These are phyloP conservation scores for Oenanthe oenanthe DNA, from an alignment of 2,113 vertebrate species.

Conservation along the genomic window DNA sequence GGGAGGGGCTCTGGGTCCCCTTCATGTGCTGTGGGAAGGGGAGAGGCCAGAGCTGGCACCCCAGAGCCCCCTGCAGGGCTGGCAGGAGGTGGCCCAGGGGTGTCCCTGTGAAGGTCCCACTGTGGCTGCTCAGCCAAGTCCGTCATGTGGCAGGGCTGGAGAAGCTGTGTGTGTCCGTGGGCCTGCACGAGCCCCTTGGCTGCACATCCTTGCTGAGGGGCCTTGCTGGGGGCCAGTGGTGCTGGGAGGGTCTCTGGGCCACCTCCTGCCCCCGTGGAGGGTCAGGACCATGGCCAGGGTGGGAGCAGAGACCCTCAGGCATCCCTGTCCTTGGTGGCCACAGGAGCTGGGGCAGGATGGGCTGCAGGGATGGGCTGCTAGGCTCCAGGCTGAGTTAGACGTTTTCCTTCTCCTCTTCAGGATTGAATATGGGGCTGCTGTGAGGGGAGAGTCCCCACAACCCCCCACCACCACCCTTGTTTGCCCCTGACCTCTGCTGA, in stretches of 20 bases:
- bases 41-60: neutral
- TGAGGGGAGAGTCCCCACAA: neutral
- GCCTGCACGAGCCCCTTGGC: neutral
- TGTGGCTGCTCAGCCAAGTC: neutral
- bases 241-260: neutral
- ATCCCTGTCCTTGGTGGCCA: rapidly evolving
- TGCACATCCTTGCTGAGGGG: neutral
- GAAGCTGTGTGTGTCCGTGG: rapidly evolving
- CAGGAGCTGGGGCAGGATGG: rapidly evolving
- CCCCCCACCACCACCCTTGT: neutral
- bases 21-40: neutral
- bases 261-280: rapidly evolving
- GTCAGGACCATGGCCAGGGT: rapidly evolving
- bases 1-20: neutral
- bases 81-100: rapidly evolving
- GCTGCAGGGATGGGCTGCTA: neutral
- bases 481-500: neutral
- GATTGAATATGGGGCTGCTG: rapidly evolving
- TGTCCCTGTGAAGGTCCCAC: neutral
- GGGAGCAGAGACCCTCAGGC: neutral
- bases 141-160: rapidly evolving
- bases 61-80: rapidly evolving
- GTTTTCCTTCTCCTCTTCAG: neutral
- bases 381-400: neutral
- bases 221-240: neutral